phyloP scores from a whole-genome alignment of 2,888 invertebrate species.

The Electrophaes corylata region DNA sequence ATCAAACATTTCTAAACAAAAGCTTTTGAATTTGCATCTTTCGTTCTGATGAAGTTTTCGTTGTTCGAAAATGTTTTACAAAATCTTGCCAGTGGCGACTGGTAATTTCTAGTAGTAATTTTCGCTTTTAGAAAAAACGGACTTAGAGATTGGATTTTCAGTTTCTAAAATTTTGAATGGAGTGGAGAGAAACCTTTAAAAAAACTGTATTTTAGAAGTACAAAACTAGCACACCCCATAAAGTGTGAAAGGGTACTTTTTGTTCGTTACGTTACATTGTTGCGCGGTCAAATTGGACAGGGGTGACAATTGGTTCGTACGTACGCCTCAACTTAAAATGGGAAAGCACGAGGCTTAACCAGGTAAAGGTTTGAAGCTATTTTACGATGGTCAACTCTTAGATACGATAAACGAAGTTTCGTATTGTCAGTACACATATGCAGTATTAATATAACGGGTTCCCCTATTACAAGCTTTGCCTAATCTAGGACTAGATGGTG shows the following conservation, averaged over 20 bases:
- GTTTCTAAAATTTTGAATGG: neutral
- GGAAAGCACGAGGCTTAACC: no score
- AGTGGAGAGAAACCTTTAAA: neutral
- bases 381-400: no score
- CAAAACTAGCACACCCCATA: conserved; percentile 25
- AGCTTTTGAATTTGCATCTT: neutral
- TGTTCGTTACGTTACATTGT: conserved; percentile 31
- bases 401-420: no score
- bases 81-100: neutral
- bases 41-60: neutral
- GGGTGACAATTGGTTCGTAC: conserved; percentile 27
- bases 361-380: no score
- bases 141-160: no score
- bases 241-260: conserved; percentile 24
- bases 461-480: no score
- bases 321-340: conserved; percentile 19
- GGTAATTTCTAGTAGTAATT: no score
- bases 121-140: no score
- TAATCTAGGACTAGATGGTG: no score
- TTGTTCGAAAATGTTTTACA: neutral
- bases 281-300: conserved; percentile 15
- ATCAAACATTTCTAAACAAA: neutral
- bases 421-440: no score
- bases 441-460: no score
- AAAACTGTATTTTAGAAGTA: conserved; percentile 1